Conservation (phyloP, 2,888 invertebrate species). For the Melipona beecheii region DNA sequence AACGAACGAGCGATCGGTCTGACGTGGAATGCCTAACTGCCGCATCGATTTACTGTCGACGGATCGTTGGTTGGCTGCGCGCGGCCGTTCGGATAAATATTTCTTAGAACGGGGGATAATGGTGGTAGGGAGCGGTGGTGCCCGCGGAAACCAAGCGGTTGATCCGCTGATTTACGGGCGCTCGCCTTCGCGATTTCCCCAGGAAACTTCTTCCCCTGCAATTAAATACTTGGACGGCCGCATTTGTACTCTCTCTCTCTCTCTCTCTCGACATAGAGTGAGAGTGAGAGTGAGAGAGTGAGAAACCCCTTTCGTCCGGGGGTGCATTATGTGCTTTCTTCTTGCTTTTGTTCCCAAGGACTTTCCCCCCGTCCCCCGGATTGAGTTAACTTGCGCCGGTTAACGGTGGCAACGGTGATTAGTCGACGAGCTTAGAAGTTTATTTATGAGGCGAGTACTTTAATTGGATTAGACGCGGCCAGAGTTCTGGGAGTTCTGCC, state of each 20-base stretch:
- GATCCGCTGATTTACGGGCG: conserved; percentile 48
- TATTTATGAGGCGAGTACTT: not conserved
- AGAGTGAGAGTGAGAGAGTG: no score
- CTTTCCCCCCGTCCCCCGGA: not conserved
- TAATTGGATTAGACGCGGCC: not conserved
- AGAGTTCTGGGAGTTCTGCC: not conserved
- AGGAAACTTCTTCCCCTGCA: conserved; percentile 25
- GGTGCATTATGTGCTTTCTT: not conserved
- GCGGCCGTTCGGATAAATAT: conserved; percentile 59
- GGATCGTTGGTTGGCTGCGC: conserved; percentile 40
- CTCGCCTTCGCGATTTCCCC: conserved; percentile 31
- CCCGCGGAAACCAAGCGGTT: conserved; percentile 37
- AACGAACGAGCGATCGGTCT: conserved; percentile 50
- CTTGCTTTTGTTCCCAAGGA: not conserved
- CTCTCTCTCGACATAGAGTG: no score
- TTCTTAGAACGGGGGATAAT: conserved; percentile 55
- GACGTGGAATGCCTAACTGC: conserved; percentile 51
- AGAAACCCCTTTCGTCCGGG: not conserved
- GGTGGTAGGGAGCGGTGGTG: not conserved
- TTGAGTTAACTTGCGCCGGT: conserved; percentile 9
- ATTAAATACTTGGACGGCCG: conserved; percentile 33
- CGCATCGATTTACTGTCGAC: conserved; percentile 61
- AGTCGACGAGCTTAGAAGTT: conserved; percentile 1
- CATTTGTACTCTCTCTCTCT: not conserved
- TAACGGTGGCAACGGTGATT: not conserved